Evolutionary conservation across 2,888 invertebrate genomes (phyloP), one percentile per base, ranked within the genome.

Genomic region (Bedellia somnulentella): DNA sequence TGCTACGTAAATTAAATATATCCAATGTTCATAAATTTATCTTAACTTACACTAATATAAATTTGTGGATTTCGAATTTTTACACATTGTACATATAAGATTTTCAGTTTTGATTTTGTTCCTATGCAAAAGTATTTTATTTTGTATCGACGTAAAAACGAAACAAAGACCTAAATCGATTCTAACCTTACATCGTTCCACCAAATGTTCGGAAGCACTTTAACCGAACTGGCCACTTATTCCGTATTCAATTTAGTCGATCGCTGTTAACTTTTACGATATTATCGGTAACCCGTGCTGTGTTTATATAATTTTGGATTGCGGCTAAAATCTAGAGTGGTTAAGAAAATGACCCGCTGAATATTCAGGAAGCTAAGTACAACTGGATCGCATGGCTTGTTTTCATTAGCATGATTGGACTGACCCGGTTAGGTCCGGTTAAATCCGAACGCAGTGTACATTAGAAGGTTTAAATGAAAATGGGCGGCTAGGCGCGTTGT

Each of bases 351-450:
- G 63, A 53, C 56, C 46, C 45, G n/a, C 46, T 66, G 67, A 68
- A 68, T 68, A 70, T 70, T 68, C 63, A 66, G 47, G 42, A 52
- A 55, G 55, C 49, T 55, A 55, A 56, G 54, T 49, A 52, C 50
- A 46, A 44, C 45, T 42, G 47, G 50, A 57, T 64, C 52, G 66
- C 64, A 64, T 62, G 64, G 59, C 56, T 58, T 62, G 67, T 68
- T 70, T 68, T 68, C 68, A 73, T 68, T 73, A 68, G 55, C 61
- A 63, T 68, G 67, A 71, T 73, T 68, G 68, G 60, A 46, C 54
- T 62, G 70, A 64, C 67, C 68, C 54, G 54, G 52, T 64, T 64
- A 24, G n/a, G 22, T n/a, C n/a, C 9, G 22, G 28, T 28, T 16
- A 12, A n/a, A 17, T 9, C 24, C 18, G 28, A n/a, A 6, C 8